phyloP scores from a whole-genome alignment of 2,113 vertebrate genomes.

The Chaetodon trifascialis region DNA sequence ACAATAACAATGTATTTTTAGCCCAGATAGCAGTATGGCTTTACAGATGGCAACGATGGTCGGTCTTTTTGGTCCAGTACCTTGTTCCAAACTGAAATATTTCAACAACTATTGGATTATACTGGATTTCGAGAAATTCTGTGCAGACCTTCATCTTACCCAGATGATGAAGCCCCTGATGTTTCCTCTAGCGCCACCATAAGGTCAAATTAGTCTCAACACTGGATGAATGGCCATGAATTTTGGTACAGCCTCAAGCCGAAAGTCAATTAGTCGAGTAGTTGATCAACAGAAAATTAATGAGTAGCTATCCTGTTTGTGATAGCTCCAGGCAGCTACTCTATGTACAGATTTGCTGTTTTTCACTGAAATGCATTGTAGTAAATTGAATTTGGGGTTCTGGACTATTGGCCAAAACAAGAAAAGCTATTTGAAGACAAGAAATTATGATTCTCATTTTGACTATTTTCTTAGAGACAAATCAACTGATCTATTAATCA shows the following conservation, averaged over 20 bases:
- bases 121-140: too few relatives aligned
- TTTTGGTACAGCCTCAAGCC: not conserved
- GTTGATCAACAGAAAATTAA: not conserved
- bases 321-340: not conserved
- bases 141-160: not conserved
- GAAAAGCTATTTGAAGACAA: too few relatives aligned
- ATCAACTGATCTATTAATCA: not conserved
- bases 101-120: not conserved
- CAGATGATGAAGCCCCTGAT: not conserved
- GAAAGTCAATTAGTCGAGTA: too few relatives aligned
- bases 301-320: not conserved
- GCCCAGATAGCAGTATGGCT: too few relatives aligned
- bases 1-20: not conserved
- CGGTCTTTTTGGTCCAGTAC: too few relatives aligned
- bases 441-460: too few relatives aligned
- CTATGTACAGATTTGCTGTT: not conserved
- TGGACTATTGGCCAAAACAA: not conserved
- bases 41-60: too few relatives aligned
- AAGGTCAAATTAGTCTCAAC: not conserved
- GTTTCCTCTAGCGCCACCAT: not conserved
- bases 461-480: not conserved
- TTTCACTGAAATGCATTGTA: not conserved
- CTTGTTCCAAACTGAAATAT: not conserved
- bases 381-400: not conserved
- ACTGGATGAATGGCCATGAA: not conserved